Evolutionary conservation across 64 coral and sea anemone species (phyloP).

Genomic region (Dendrophyllia cribrosa): DNA sequence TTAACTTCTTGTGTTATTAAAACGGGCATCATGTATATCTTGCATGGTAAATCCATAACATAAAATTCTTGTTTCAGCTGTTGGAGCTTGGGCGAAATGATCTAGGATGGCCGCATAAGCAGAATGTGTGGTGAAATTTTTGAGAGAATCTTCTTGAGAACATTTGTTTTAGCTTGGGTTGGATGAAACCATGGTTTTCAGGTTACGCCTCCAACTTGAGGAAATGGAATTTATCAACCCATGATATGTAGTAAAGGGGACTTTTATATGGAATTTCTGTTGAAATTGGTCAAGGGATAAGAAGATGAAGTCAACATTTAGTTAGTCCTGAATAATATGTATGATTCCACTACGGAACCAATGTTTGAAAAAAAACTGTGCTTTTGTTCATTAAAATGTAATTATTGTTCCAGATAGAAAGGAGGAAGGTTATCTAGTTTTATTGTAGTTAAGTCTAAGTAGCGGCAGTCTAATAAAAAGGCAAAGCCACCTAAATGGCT

Average conservation of each 20-base stretch:
- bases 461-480: too few species aligned
- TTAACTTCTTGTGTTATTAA: slow-evolving; percentile 15
- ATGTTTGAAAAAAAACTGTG: too few species aligned
- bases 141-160: neutral
- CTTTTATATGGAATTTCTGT: neutral
- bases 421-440: neutral
- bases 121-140: neutral
- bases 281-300: neutral
- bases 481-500: too few species aligned
- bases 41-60: slow-evolving; percentile 10
- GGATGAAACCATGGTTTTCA: too few species aligned
- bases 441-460: neutral
- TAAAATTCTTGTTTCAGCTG: slow-evolving; percentile 28
- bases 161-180: neutral
- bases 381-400: too few species aligned
- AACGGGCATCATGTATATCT: slow-evolving; percentile 15
- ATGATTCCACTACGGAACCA: neutral
- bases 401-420: slow-evolving; percentile 4
- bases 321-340: too few species aligned
- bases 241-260: slow-evolving; percentile 1
- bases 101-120: slow-evolving; percentile 16
- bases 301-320: slow-evolving; percentile 1
- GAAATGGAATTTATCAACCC: neutral
- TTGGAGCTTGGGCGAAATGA: slow-evolving; percentile 9
- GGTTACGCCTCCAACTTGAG: neutral